phyloP scores from a whole-genome alignment of 2,113 vertebrate genomes.

The Marcusenius ussheri region DNA sequence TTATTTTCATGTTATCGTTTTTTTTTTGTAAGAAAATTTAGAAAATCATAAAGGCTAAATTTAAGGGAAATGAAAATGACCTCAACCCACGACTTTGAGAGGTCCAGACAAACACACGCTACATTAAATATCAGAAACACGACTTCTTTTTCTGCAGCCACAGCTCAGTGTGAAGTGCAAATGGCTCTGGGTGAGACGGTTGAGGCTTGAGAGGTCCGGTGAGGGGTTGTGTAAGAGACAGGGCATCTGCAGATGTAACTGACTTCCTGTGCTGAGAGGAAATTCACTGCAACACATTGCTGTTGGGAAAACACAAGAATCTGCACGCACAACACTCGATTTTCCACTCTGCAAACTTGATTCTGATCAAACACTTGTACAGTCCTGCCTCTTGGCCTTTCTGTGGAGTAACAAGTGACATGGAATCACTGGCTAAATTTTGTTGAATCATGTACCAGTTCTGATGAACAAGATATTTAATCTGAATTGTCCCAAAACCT shows the following conservation, averaged over 20 bases:
- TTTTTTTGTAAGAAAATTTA: not conserved
- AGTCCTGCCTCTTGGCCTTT: not conserved
- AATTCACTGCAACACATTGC: conserved; percentile 23
- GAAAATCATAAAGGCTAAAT: not conserved
- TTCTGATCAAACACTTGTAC: not conserved
- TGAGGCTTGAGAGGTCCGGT: conserved; percentile 14
- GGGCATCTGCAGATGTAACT: conserved; percentile 31
- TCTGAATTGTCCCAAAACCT: not conserved
- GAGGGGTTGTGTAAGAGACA: conserved; percentile 25
- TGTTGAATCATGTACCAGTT: not conserved
- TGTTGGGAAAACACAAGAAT: conserved; percentile 25
- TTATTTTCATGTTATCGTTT: not conserved
- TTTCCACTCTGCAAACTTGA: not conserved
- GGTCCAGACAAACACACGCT: not conserved
- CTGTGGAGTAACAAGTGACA: not conserved
- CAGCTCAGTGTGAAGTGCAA: not conserved
- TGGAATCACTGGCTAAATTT: not conserved
- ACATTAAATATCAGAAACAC: not conserved
- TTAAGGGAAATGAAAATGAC: not conserved
- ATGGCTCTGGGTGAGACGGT: conserved; percentile 16
- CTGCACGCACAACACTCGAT: not conserved
- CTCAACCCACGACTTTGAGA: not conserved
- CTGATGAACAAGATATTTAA: not conserved
- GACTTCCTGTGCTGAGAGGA: conserved; percentile 29
- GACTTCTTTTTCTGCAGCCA: not conserved